Evolutionary conservation across 2,113 vertebrate species (phyloP).

Genomic region (Cavia aperea): DNA sequence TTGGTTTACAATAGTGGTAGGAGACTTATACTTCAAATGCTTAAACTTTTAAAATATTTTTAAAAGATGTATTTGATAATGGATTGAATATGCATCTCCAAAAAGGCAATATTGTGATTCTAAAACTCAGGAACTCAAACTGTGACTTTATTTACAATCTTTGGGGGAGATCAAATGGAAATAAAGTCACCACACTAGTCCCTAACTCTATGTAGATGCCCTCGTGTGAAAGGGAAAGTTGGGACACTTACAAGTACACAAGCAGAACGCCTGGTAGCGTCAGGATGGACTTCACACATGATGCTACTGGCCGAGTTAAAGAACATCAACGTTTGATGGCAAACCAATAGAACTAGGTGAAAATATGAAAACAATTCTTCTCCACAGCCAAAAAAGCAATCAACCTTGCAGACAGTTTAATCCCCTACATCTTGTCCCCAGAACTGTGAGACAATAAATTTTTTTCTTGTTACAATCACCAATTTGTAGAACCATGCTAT

Average conservation of each 20-base stretch:
- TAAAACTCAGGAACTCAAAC: neutral
- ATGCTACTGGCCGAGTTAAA: neutral
- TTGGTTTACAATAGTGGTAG: neutral
- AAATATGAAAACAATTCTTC: neutral
- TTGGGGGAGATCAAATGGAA: neutral
- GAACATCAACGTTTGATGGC: neutral
- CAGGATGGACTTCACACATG: neutral
- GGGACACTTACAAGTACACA: neutral
- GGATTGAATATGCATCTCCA: neutral
- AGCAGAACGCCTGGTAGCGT: neutral
- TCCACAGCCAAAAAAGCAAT: neutral
- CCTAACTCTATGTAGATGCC: neutral
- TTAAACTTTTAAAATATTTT: neutral
- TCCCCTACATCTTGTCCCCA: neutral
- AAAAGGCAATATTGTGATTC: neutral
- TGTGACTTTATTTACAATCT: neutral
- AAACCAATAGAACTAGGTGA: neutral
- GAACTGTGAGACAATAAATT: neutral
- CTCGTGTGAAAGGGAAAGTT: neutral
- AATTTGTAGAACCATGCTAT: neutral
- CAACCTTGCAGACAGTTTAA: neutral
- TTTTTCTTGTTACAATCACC: neutral
- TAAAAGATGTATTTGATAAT: neutral
- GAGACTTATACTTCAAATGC: neutral
- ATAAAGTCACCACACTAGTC: neutral